Percentiles rank a stretch among this genome's conserved stretches.
phyloP scores from a whole-genome alignment of 2,888 invertebrate genomes.

The Meandrusa payeni region DNA sequence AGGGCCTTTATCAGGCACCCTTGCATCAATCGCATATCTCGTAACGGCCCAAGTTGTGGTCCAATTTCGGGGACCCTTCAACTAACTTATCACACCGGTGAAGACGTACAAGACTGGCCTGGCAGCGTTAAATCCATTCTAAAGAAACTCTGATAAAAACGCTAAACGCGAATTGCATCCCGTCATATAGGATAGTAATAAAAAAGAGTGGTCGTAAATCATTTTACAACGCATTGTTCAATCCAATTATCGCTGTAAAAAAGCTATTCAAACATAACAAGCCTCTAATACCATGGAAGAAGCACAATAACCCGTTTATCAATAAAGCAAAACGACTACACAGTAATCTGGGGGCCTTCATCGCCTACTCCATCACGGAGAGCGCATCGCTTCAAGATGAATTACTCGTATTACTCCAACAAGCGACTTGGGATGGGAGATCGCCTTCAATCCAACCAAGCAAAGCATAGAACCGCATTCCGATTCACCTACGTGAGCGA shows the following conservation, averaged over 20 bases:
- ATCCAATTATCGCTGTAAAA: conserved; percentile 62
- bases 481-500: conserved; percentile 47
- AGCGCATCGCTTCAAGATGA: conserved; percentile 60
- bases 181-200: conserved; percentile 27
- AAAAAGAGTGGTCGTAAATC: conserved; percentile 36
- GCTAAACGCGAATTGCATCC: too few species aligned
- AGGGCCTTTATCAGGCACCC: too few species aligned
- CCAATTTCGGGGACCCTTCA: too few species aligned
- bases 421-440: conserved; percentile 53
- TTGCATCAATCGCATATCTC: too few species aligned
- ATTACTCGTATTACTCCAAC: conserved; percentile 70
- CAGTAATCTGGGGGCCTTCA: conserved; percentile 70
- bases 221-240: conserved; percentile 42
- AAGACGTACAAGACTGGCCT: too few species aligned
- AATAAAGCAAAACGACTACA: conserved; percentile 71
- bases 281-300: conserved; percentile 60
- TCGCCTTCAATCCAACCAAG: conserved; percentile 57
- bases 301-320: conserved; percentile 61
- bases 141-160: too few species aligned
- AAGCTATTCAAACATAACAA: conserved; percentile 69
- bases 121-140: too few species aligned
- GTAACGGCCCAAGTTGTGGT: too few species aligned
- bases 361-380: conserved; percentile 70
- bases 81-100: too few species aligned
- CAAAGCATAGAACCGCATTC: conserved; percentile 39